Percentiles rank a stretch among this genome's conserved stretches.
These are phyloP conservation scores for Holothuria scabra DNA, from an alignment of 53 echinoderm and acorn worm genomes.

Conservation along the genomic window DNA sequence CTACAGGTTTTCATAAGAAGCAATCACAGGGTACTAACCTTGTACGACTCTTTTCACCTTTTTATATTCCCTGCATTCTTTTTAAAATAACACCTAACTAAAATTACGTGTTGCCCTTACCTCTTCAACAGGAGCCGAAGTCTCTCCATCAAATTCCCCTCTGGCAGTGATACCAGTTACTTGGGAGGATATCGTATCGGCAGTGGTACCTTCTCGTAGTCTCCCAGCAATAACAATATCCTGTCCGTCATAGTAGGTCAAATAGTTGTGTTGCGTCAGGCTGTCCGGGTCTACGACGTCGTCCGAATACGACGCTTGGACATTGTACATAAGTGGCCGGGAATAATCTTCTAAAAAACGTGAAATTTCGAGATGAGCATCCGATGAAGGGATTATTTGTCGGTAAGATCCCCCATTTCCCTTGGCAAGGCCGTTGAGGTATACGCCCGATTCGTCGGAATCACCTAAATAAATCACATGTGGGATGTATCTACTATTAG, in stretches of 20 bases:
- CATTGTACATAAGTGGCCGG: slow-evolving; percentile 79
- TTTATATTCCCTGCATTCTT: no score
- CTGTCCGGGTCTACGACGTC: slow-evolving; percentile 54
- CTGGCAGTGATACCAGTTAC: neutral
- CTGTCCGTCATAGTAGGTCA: slow-evolving; percentile 85
- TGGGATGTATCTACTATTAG: neutral
- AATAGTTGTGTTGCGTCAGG: slow-evolving; percentile 70
- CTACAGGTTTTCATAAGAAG: no score
- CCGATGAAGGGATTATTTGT: neutral
- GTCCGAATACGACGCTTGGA: slow-evolving; percentile 65
- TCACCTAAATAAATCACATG: neutral
- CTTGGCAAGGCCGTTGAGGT: neutral
- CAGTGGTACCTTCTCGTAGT: slow-evolving; percentile 50
- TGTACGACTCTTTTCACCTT: no score
- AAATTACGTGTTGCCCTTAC: no score
- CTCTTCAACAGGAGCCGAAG: neutral
- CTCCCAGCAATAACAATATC: slow-evolving; percentile 86
- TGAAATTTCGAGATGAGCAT: slow-evolving; percentile 67
- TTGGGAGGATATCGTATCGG: neutral
- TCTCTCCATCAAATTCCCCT: neutral
- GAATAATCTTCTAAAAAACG: slow-evolving; percentile 86
- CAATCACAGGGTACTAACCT: no score
- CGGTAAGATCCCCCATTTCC: neutral
- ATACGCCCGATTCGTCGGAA: neutral
- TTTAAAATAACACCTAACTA: no score